Conservation (phyloP, 2,113 vertebrate species). For the Elaphurus davidianus region DNA sequence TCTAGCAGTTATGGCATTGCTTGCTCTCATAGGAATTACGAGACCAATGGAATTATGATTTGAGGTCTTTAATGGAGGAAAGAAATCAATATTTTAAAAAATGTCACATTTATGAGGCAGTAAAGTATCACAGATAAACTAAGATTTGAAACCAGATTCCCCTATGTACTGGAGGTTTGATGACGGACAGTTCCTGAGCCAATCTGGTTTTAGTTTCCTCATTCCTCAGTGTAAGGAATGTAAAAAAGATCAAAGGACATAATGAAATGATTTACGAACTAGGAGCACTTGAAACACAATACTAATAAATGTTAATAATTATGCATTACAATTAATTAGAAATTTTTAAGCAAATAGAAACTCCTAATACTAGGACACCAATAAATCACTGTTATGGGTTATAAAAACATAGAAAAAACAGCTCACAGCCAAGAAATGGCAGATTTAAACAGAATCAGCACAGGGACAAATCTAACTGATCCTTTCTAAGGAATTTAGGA, state of each 20-base stretch:
- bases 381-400: not conserved
- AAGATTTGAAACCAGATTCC: not conserved
- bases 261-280: not conserved
- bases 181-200: not conserved
- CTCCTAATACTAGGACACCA: not conserved
- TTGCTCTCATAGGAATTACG: not conserved
- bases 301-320: not conserved
- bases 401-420: not conserved
- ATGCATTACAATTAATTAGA: not conserved
- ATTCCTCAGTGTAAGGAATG: not conserved
- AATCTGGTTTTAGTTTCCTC: not conserved
- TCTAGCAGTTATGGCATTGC: not conserved
- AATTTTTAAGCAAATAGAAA: not conserved
- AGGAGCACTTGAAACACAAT: not conserved
- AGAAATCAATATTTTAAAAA: not conserved
- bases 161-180: not conserved
- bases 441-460: not conserved
- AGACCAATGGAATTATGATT: not conserved
- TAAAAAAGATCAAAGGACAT: not conserved
- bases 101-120: not conserved
- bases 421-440: not conserved
- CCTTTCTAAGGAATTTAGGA: not conserved
- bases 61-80: not conserved
- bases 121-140: not conserved
- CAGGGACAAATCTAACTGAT: not conserved